A percentile compares a stretch with the other conserved stretches of the same genome.
Conservation (phyloP, 2,888 invertebrate genomes). For the Psylliodes chrysocephalus region DNA sequence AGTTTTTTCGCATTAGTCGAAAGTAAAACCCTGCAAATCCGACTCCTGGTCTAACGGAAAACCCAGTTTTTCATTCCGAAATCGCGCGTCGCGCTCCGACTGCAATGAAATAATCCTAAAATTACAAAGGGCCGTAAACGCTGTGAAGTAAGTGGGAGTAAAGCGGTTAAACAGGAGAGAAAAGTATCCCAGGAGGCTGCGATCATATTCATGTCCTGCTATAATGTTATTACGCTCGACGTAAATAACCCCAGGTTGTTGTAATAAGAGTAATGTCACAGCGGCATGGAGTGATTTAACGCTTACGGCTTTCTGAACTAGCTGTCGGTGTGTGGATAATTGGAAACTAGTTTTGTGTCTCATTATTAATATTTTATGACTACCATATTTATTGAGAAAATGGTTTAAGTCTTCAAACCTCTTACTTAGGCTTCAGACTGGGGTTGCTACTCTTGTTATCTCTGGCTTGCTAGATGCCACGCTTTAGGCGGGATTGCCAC, state of each 20-base stretch:
- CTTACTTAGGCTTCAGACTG: no score
- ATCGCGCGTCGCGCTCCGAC: neutral
- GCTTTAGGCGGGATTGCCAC: no score
- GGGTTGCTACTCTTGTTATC: no score
- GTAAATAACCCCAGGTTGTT: slow-evolving; percentile 57
- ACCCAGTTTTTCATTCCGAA: slow-evolving; percentile 1
- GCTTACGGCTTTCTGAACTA: neutral
- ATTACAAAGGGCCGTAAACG: slow-evolving; percentile 31
- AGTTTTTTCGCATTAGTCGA: no score
- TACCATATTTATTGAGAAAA: no score
- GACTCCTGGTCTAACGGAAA: neutral
- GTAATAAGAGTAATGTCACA: slow-evolving; percentile 60
- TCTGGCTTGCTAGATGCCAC: no score
- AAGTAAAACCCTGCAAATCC: no score
- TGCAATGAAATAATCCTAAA: slow-evolving; percentile 20
- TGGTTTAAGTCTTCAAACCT: no score
- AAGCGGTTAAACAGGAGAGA: slow-evolving; percentile 56
- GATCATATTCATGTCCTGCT: slow-evolving; percentile 62
- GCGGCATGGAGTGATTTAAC: slow-evolving; percentile 59
- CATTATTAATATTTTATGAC: no score
- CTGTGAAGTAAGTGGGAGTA: slow-evolving; percentile 57
- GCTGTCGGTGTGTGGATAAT: no score
- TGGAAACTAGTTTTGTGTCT: no score
- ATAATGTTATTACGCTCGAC: slow-evolving; percentile 58
- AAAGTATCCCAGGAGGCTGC: slow-evolving; percentile 57